Percentiles rank a stretch among this genome's conserved stretches.
Conservation (phyloP, 1,140 invertebrate genomes). For the Eueides isabella region DNA sequence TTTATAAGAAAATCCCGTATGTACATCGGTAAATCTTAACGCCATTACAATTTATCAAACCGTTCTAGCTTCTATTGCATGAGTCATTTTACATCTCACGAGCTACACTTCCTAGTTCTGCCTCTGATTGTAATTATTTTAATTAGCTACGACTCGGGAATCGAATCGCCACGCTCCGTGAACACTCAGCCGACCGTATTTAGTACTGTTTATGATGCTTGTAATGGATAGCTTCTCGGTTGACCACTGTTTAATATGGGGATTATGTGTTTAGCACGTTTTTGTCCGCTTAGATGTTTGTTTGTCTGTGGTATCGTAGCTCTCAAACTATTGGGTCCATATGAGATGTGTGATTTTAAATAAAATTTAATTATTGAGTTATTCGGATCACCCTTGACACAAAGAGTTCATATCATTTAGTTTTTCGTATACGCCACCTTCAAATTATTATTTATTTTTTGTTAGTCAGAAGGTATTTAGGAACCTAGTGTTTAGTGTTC, state of each 20-base stretch:
- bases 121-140: conserved; percentile 18
- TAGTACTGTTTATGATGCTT: conserved; percentile 17
- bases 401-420: no score
- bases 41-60: background rate
- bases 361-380: no score
- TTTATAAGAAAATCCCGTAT: background rate
- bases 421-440: no score
- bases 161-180: conserved; percentile 27
- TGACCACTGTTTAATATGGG: background rate
- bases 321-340: no score
- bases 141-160: conserved; percentile 29
- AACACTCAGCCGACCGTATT: conserved; percentile 2
- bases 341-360: no score
- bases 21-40: background rate
- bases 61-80: background rate
- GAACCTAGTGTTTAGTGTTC: no score
- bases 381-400: no score
- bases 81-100: conserved; percentile 1
- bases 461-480: no score
- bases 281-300: no score
- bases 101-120: conserved; percentile 27
- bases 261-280: background rate
- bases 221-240: conserved; percentile 8
- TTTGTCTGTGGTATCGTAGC: no score
- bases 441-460: no score